phyloP scores from a whole-genome alignment of 30 jellyfish, hydroid and myxozoan species.

The Cassiopea andromeda region DNA sequence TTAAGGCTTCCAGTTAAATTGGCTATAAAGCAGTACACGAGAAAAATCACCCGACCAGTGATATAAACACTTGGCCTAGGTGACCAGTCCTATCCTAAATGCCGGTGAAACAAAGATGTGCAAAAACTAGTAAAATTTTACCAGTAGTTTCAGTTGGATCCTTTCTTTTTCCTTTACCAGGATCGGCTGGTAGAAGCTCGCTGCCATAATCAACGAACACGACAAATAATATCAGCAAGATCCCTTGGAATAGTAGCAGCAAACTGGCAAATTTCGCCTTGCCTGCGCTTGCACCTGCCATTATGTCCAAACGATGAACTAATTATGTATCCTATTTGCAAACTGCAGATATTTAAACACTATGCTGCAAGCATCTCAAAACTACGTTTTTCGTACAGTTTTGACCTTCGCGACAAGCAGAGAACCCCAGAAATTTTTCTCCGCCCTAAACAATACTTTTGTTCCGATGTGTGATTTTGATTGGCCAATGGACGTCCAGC shows the following conservation, averaged over 20 bases:
- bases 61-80: slow-evolving; percentile 8
- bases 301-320: not conserved
- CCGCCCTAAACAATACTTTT: not conserved
- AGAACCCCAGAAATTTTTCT: slow-evolving; percentile 4
- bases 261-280: slow-evolving; percentile 87
- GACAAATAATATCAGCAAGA: slow-evolving; percentile 79
- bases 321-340: not conserved
- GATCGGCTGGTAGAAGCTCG: slow-evolving; percentile 71
- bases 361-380: not conserved
- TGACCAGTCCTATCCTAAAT: not conserved
- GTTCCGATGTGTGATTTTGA: slow-evolving; percentile 30
- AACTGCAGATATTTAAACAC: not conserved
- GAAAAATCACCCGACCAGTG: slow-evolving; percentile 38
- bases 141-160: slow-evolving; percentile 1
- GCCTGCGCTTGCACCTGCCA: slow-evolving; percentile 64
- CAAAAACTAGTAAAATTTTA: not conserved
- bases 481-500: slow-evolving; percentile 37
- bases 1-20: not conserved
- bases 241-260: slow-evolving; percentile 84
- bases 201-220: slow-evolving; percentile 88
- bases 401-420: not conserved
- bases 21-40: not conserved
- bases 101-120: not conserved
- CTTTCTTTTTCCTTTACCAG: slow-evolving; percentile 8
- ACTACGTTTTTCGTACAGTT: not conserved